These are phyloP conservation scores for Phylloscopus trochiloides DNA, from an alignment of 2,113 vertebrate species.

Conservation along the genomic window DNA sequence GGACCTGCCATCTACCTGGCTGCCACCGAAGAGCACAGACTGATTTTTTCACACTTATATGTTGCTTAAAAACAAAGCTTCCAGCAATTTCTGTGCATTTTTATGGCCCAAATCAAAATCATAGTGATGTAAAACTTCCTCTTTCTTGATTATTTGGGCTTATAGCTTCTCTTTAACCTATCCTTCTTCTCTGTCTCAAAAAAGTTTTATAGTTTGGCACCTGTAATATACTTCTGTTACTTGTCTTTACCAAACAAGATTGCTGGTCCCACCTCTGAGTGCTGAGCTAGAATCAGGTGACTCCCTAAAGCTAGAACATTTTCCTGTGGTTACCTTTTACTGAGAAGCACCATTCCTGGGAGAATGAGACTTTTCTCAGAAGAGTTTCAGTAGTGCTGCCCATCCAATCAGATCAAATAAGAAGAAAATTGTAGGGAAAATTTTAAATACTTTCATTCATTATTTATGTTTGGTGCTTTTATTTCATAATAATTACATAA, in stretches of 20 bases:
- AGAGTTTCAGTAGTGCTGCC: background rate
- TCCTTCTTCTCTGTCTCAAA: background rate
- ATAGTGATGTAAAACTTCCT: background rate
- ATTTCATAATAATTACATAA: slow-evolving; percentile 1
- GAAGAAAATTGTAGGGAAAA: background rate
- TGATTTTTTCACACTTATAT: background rate
- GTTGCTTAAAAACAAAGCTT: background rate
- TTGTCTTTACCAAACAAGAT: background rate
- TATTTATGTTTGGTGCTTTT: background rate
- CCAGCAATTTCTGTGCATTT: background rate
- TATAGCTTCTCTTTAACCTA: background rate
- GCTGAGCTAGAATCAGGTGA: background rate
- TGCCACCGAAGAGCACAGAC: background rate
- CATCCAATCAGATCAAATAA: background rate
- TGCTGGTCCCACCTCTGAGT: background rate
- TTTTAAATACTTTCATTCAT: background rate
- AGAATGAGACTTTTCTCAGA: background rate
- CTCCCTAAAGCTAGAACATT: background rate
- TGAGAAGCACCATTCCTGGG: background rate
- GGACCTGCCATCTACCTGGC: background rate
- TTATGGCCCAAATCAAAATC: background rate
- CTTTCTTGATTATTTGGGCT: background rate
- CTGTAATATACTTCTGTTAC: background rate
- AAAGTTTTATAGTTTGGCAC: background rate
- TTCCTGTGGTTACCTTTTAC: background rate